A percentile compares a stretch with the other conserved stretches of the same genome.
These are phyloP conservation scores for Erpetoichthys calabaricus DNA, from an alignment of 2,797 vertebrate genomes.

Conservation along the genomic window DNA sequence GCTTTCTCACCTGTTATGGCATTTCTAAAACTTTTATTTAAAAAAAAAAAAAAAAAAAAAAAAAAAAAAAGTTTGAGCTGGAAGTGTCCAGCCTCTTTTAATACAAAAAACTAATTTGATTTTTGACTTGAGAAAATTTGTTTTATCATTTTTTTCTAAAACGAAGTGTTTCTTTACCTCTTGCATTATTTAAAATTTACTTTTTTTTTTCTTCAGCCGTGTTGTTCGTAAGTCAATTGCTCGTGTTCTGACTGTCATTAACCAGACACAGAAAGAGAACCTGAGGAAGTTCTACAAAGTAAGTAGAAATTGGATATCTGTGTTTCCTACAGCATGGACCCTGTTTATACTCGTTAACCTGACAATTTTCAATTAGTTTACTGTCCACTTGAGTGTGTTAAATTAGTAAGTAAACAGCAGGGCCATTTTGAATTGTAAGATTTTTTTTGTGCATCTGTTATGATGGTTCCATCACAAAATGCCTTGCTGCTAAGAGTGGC, in stretches of 20 bases:
- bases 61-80: no score
- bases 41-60: no score
- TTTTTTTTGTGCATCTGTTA: no score
- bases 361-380: slow-evolving; percentile 21
- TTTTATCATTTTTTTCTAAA: not conserved
- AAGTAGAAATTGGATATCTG: slow-evolving; percentile 5
- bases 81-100: no score
- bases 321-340: no score
- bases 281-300: slow-evolving; percentile 97
- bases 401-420: not conserved
- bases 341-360: slow-evolving; percentile 29
- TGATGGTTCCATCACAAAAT: no score
- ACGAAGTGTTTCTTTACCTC: not conserved
- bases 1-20: no score
- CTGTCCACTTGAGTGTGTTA: not conserved
- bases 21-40: no score
- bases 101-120: no score
- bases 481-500: no score
- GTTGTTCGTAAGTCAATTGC: slow-evolving; percentile 96
- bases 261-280: slow-evolving; percentile 98
- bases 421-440: no score
- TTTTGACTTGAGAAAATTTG: no score
- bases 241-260: slow-evolving; percentile 91
- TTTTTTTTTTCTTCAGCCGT: slow-evolving; percentile 45
- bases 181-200: not conserved